Evolutionary conservation across 35 echinoderm and acorn worm genomes (phyloP).

Genomic region (Amphiura filiformis): DNA sequence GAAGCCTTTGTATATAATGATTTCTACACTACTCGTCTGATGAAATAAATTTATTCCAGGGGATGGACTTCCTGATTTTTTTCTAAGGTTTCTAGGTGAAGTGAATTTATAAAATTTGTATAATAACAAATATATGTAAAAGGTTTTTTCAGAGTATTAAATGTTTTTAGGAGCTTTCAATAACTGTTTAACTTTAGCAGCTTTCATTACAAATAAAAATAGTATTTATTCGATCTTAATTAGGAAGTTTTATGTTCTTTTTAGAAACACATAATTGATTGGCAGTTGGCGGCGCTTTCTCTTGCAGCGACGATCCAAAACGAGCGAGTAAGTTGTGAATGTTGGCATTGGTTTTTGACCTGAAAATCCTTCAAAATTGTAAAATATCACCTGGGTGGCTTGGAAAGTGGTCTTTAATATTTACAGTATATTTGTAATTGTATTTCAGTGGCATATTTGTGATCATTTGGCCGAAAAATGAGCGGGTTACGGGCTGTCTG

Average conservation of each 20-base stretch:
- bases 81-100: too few relatives aligned
- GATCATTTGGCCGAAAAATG: neutral
- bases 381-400: neutral
- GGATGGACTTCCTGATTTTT: conserved; percentile 13
- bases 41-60: neutral
- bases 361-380: neutral
- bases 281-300: neutral
- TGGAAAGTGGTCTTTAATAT: neutral
- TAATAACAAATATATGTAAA: too few relatives aligned
- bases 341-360: neutral
- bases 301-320: neutral
- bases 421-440: neutral
- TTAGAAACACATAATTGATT: neutral
- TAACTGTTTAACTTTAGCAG: too few relatives aligned
- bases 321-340: neutral
- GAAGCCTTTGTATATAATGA: neutral
- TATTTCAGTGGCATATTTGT: neutral
- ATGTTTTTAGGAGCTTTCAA: too few relatives aligned
- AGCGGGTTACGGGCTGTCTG: conserved; percentile 4
- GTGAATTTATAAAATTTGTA: too few relatives aligned
- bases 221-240: too few relatives aligned
- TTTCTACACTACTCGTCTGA: neutral
- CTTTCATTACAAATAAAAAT: too few relatives aligned
- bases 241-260: too few relatives aligned
- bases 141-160: too few relatives aligned